phyloP scores from a whole-genome alignment of 2,797 vertebrate species.

The Pachyuromys duprasi region DNA sequence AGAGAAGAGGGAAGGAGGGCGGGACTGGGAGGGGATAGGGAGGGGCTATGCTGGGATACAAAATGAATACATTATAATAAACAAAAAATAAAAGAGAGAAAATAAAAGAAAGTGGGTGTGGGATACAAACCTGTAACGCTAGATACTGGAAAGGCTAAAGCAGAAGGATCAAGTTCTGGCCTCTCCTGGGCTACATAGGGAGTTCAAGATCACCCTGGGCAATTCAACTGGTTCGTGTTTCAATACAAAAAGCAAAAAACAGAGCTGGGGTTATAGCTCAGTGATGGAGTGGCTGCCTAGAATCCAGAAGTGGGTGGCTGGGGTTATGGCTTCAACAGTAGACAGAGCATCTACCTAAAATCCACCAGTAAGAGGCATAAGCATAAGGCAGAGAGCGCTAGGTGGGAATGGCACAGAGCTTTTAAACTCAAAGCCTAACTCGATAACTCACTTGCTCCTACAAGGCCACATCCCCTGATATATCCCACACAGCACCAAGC shows the following conservation, averaged over 20 bases:
- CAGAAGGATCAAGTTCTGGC: neutral
- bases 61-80: too few species aligned
- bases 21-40: too few species aligned
- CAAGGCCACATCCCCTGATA: too few species aligned
- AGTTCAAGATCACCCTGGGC: neutral
- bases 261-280: neutral
- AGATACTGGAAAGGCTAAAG: neutral
- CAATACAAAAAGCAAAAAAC: neutral
- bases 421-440: too few species aligned
- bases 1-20: too few species aligned
- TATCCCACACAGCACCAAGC: too few species aligned
- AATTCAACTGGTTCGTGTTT: neutral
- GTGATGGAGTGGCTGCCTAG: neutral
- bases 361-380: neutral
- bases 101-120: too few species aligned
- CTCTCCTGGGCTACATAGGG: neutral
- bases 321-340: neutral
- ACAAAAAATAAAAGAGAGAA: too few species aligned
- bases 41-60: too few species aligned
- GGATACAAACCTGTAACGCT: neutral
- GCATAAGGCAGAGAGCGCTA: too few species aligned
- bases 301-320: neutral
- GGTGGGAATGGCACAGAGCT: too few species aligned
- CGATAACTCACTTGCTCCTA: too few species aligned
- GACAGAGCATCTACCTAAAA: neutral